A percentile compares a stretch with the other conserved stretches of the same genome.
phyloP scores from a whole-genome alignment of 2,113 vertebrate genomes.

The Crotalus horridus region DNA sequence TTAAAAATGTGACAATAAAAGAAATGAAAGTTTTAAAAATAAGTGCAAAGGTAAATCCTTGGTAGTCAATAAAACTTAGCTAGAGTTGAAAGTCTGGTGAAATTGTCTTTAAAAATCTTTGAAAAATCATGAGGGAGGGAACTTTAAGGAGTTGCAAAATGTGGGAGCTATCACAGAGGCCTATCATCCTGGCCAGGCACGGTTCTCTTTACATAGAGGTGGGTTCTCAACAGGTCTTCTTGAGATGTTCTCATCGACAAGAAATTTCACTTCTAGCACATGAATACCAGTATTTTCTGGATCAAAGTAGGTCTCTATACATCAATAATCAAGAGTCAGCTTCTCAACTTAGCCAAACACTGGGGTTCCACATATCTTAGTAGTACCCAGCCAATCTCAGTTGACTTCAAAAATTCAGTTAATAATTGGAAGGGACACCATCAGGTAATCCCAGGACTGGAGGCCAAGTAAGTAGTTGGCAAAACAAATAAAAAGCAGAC shows the following conservation, averaged over 20 bases:
- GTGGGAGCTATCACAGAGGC: too few species aligned
- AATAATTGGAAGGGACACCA: not conserved
- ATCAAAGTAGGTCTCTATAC: not conserved
- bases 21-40: too few species aligned
- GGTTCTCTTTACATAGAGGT: too few species aligned
- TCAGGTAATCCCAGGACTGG: not conserved
- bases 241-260: too few species aligned
- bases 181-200: too few species aligned
- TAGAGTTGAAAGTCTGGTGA: not conserved
- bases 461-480: not conserved
- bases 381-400: not conserved
- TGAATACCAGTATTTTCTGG: too few species aligned
- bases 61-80: not conserved
- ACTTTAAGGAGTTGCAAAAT: too few species aligned
- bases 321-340: not conserved
- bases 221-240: too few species aligned
- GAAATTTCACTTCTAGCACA: too few species aligned
- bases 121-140: not conserved
- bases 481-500: not conserved
- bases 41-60: too few species aligned
- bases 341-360: not conserved
- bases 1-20: too few species aligned
- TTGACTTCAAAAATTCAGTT: not conserved
- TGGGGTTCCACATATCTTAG: not conserved
- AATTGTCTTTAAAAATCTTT: not conserved